phyloP scores from a whole-genome alignment of 2,888 invertebrate species.

The Microplitis deprimator region DNA sequence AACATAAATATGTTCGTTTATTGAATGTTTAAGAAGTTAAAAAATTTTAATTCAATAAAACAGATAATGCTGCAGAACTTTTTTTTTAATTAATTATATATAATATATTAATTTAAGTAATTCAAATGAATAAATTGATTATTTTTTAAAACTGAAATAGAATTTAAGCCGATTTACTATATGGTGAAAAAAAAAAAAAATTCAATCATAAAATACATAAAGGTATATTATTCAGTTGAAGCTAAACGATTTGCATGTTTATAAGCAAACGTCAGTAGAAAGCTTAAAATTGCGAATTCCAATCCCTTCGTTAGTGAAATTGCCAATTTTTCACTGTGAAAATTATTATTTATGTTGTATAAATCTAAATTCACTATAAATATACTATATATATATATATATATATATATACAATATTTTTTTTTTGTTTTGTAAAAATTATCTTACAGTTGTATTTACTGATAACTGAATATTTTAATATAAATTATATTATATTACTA shows the following conservation, averaged over 20 bases:
- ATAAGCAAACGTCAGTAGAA: conserved; percentile 55
- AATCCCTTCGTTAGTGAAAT: conserved; percentile 52
- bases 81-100: too few relatives aligned
- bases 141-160: not conserved
- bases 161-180: conserved; percentile 2
- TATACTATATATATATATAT: not conserved
- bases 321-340: conserved; percentile 55
- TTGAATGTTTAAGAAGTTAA: too few relatives aligned
- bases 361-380: not conserved
- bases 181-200: conserved; percentile 25
- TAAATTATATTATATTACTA: too few relatives aligned
- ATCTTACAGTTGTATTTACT: too few relatives aligned
- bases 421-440: too few relatives aligned
- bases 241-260: conserved; percentile 60
- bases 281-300: conserved; percentile 54
- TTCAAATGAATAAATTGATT: conserved; percentile 12
- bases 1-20: too few relatives aligned
- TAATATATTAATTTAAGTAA: too few relatives aligned
- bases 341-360: conserved; percentile 43
- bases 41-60: too few relatives aligned
- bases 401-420: too few relatives aligned
- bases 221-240: not conserved
- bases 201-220: conserved; percentile 36
- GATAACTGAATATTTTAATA: too few relatives aligned
- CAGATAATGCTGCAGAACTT: too few relatives aligned